Base-by-base conservation (phyloP, 2,113 vertebrate species). In the Xenopus borealis region DNA sequence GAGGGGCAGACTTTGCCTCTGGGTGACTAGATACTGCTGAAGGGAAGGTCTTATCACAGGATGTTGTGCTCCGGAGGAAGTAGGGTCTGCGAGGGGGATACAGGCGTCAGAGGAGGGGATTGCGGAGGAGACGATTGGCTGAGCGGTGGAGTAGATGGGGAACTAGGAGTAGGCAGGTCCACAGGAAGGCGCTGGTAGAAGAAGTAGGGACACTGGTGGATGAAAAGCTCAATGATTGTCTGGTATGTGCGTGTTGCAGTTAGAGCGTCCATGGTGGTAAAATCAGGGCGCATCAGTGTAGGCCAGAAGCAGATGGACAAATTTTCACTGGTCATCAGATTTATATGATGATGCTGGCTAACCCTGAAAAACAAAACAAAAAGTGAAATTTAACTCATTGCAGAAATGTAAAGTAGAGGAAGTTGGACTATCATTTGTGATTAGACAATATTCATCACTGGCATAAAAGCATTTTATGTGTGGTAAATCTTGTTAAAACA, bases 291-390 rank as follows among this genome's bases (percentile, higher is more conserved):
- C 95, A 97, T 97, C 73, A 98, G 59, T 0, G 96, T 98, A 33
- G 96, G 96, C 95, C 96, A 98, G 89, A 98, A 98, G 83, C 96
- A 98, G 86, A 98, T 98, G 82, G 96, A 97, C 75, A 98, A 88
- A 84, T 97, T 97, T 87, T 98, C 96, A 0, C 96, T 97, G 47
- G 95, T 98, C 96, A 98, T 98, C 85, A 98, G 90, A 80, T 97
- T 98, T 61, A 87, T 57, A n/a, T 92, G 93, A 85, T 86, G 92
- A 86, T 93, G 91, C 84, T 95, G 95, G 85, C 94, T 95, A 78
- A 97, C 95, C 83, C 96, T 98, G 84, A 69, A 9, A 40, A 40
- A 40, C 5, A 40, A 40, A 40, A 40, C 13, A 0, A 40, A 40
- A 27, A 27, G 23, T 1, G 23, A 27, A 27, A 27, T 27, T 1